Conservation (phyloP, 2,888 invertebrate genomes). For the Liodrosophila aerea region DNA sequence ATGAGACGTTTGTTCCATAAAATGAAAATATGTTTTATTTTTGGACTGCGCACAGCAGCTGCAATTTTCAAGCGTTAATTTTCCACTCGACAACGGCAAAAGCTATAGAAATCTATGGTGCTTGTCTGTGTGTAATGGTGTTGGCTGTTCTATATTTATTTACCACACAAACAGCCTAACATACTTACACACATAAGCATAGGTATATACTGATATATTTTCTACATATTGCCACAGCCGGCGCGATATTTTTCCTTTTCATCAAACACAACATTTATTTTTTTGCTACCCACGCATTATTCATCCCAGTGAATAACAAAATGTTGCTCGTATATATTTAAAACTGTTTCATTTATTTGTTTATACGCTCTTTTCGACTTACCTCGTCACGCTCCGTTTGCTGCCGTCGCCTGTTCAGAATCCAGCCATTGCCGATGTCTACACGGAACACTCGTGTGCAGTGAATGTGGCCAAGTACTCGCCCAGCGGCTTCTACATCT, state of each 20-base stretch:
- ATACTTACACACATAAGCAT: conserved; percentile 20
- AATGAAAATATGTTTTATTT: conserved; percentile 59
- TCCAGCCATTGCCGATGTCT: conserved; percentile 96
- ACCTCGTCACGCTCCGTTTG: conserved; percentile 51
- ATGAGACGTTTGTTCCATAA: conserved; percentile 49
- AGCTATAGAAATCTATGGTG: conserved; percentile 1
- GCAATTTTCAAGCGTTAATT: conserved; percentile 67
- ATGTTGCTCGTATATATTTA: not conserved
- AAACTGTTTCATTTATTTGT: conserved; percentile 40
- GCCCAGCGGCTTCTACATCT: conserved; percentile 98
- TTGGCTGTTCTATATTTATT: conserved; percentile 66
- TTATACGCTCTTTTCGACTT: conserved; percentile 38
- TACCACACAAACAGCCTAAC: conserved; percentile 43
- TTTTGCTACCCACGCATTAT: conserved; percentile 59
- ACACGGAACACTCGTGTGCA: conserved; percentile 97
- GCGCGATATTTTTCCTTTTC: conserved; percentile 9
- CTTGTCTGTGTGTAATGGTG: conserved; percentile 15
- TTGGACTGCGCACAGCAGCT: conserved; percentile 66
- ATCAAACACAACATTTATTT: conserved; percentile 27
- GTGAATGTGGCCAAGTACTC: conserved; percentile 99
- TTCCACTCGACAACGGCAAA: conserved; percentile 49
- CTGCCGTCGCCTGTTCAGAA: conserved; percentile 84
- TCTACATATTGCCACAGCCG: conserved; percentile 33
- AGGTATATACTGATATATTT: conserved; percentile 12
- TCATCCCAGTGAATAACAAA: not conserved